Percentiles rank a stretch among this genome's conserved stretches.
Conservation (phyloP, 2,113 vertebrate species). For the Geococcyx californianus region DNA sequence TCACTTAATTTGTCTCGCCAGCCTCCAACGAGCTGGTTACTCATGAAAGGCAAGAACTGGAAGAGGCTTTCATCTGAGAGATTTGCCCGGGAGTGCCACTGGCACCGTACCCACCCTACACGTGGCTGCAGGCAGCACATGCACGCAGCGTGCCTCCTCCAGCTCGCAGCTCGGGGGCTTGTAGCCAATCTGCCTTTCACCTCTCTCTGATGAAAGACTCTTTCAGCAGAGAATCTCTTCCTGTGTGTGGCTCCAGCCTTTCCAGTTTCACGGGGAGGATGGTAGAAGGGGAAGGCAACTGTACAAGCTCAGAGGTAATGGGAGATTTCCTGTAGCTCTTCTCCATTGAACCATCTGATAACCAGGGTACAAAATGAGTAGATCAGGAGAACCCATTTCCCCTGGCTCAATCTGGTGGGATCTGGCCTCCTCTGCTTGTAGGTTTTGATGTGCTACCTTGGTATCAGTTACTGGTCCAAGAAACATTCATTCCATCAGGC, state of each 20-base stretch:
- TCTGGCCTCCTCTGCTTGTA: neutral
- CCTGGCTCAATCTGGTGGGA: neutral
- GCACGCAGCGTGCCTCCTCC: neutral
- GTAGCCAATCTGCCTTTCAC: neutral
- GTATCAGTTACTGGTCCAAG: rapidly evolving
- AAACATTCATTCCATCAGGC: neutral
- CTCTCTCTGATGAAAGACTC: neutral
- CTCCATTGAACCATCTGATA: rapidly evolving
- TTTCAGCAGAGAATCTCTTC: neutral
- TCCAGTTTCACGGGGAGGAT: neutral
- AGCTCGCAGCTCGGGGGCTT: neutral
- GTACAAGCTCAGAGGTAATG: neutral
- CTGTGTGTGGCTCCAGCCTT: neutral
- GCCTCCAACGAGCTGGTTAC: neutral
- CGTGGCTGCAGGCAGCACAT: neutral
- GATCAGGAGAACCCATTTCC: neutral
- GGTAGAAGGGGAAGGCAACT: neutral
- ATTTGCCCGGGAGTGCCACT: neutral
- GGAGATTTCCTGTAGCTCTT: neutral
- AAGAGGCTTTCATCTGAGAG: neutral
- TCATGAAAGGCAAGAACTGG: neutral
- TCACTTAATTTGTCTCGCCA: neutral
- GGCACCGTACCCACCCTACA: neutral
- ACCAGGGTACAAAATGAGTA: neutral
- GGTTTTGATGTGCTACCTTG: neutral